A percentile compares a stretch with the other conserved stretches of the same genome.
phyloP scores from a whole-genome alignment of 2,888 invertebrate species.

The Graphium colonna region DNA sequence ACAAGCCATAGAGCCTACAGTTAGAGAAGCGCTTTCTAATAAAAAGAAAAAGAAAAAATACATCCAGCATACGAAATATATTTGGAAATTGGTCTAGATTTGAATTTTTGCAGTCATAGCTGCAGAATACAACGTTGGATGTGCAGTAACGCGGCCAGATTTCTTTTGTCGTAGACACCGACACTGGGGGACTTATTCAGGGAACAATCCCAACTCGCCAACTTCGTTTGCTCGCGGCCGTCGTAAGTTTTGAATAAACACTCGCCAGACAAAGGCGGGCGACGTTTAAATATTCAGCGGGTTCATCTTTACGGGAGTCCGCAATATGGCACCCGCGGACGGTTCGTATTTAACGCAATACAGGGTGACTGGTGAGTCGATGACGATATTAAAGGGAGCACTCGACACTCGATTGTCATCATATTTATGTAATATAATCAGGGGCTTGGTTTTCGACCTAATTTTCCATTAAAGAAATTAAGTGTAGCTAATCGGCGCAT shows the following conservation, averaged over 20 bases:
- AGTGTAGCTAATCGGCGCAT: too few species aligned
- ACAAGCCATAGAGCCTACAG: too few species aligned
- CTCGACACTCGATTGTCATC: too few species aligned
- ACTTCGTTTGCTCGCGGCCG: conserved; percentile 20
- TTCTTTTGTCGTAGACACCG: background rate
- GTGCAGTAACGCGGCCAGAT: conserved; percentile 1
- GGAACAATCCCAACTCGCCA: conserved; percentile 23
- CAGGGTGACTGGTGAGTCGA: too few species aligned
- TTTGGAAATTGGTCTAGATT: too few species aligned
- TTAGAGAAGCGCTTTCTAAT: too few species aligned
- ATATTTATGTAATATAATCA: too few species aligned
- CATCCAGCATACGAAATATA: too few species aligned
- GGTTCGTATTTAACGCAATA: conserved; percentile 31
- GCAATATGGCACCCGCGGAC: conserved; percentile 2
- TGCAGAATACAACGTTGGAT: background rate
- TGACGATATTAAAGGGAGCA: too few species aligned
- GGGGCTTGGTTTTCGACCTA: too few species aligned
- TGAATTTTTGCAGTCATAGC: background rate
- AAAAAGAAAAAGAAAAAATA: too few species aligned
- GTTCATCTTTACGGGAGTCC: conserved; percentile 20
- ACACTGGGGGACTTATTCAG: conserved; percentile 21
- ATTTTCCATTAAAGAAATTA: too few species aligned
- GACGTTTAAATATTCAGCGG: conserved; percentile 20
- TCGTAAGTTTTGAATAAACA: conserved; percentile 24
- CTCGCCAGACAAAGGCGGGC: conserved; percentile 15